These are phyloP conservation scores for Ostrea denselamellosa DNA, from an alignment of 1,140 invertebrate species.

Conservation along the genomic window DNA sequence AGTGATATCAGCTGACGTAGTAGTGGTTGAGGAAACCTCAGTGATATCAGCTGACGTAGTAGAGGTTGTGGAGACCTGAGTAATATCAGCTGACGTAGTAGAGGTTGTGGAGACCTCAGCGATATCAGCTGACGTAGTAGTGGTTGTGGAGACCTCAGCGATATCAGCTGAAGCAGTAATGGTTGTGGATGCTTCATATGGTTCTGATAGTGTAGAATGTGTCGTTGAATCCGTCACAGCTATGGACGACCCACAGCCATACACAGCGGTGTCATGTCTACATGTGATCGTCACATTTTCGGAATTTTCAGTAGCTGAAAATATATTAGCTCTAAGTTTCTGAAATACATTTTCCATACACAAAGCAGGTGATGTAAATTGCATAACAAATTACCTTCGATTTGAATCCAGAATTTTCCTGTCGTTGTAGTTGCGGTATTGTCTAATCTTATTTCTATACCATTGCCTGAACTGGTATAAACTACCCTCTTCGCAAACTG, in stretches of 20 bases:
- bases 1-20: neutral
- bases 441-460: slow-evolving; percentile 13
- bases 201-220: neutral
- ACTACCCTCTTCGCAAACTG: neutral
- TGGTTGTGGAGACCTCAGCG: neutral
- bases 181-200: neutral
- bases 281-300: neutral
- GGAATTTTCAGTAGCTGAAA: slow-evolving; percentile 7
- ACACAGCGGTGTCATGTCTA: neutral
- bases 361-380: neutral
- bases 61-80: neutral
- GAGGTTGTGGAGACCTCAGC: neutral
- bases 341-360: too few relatives aligned
- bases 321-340: neutral
- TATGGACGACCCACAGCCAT: neutral
- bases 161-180: neutral
- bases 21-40: neutral
- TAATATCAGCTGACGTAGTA: neutral
- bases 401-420: slow-evolving; percentile 33
- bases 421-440: neutral
- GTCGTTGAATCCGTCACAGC: neutral
- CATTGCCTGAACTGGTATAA: neutral
- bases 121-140: neutral
- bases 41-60: neutral
- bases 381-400: neutral